Evolutionary conservation across 2,888 invertebrate genomes (phyloP).

Genomic region (Rambutsinella grinnellia): DNA sequence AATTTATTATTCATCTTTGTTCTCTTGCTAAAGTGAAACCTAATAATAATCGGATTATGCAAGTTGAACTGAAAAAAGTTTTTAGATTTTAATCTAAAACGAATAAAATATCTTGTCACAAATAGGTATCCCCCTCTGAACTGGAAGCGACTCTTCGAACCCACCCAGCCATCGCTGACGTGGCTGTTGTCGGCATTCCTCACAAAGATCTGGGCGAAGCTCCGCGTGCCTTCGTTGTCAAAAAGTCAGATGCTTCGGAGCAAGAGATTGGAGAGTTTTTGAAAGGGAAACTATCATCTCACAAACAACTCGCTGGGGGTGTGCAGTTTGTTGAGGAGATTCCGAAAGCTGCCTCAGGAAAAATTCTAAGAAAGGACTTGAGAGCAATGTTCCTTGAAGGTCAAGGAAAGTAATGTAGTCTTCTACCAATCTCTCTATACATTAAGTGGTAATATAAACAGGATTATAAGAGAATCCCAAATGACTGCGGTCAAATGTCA

Average conservation of each 20-base stretch:
- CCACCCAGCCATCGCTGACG: conserved; percentile 83
- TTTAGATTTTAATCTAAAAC: background rate
- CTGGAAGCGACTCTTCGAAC: conserved; percentile 81
- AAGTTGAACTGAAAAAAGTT: background rate
- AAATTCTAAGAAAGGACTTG: conserved; percentile 80
- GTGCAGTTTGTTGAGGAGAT: conserved; percentile 78
- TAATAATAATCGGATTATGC: background rate
- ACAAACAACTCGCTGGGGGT: conserved; percentile 83
- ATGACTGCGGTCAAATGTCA: too few relatives aligned
- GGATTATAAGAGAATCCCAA: too few relatives aligned
- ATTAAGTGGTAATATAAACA: too few relatives aligned
- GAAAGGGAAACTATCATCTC: conserved; percentile 78
- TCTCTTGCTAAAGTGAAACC: conserved; percentile 1
- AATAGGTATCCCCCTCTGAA: conserved; percentile 90
- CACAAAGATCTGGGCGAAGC: conserved; percentile 79
- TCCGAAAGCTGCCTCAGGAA: conserved; percentile 83
- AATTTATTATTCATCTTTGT: background rate
- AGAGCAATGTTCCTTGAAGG: conserved; percentile 55
- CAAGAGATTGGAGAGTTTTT: conserved; percentile 77
- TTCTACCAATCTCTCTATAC: too few relatives aligned
- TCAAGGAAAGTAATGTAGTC: conserved; percentile 17
- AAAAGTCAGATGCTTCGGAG: conserved; percentile 69
- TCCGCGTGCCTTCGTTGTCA: conserved; percentile 82
- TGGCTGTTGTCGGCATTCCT: conserved; percentile 85
- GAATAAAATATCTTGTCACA: background rate